Base-by-base conservation (phyloP, 1,140 invertebrate species). In the Paracyclopina nana region DNA sequence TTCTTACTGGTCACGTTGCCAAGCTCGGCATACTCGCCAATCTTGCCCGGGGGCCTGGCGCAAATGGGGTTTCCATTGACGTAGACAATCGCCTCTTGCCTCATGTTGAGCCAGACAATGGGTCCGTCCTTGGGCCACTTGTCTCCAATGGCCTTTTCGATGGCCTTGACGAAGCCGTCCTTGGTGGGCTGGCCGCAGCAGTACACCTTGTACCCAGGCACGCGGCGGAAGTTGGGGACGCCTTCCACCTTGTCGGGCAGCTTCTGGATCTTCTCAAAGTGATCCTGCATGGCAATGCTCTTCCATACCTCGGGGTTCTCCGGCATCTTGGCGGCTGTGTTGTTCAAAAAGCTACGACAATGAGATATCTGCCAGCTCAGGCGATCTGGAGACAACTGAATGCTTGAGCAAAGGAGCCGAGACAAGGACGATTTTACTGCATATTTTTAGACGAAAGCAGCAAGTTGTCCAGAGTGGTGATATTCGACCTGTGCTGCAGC, bases 181-280 rank as follows among this genome's bases (percentile, higher is more conserved):
- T 46, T 44, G 40, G 50, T 52, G 38, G 50, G 50, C 40, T 52
- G 50, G n/a, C 50, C 50, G 24, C 50, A 52, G 50, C 50, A 52
- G 50, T 52, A 52, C 30, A 52, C 50, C 25, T 52, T 52, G 25
- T 52, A 52, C 12, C 50, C 50, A 27, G 50, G 50, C 12, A 52
- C 50, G 16, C 50, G 38, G 18, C 50, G 38, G 50, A 52, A 52
- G 25, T 52, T 52, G 41, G 50, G 50, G 18, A 52, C 50, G 5
- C 50, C 50, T 2, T 52, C 50, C 27, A 52, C 18, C 22, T 46
- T 44, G 18, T 52, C 50, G 16, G 34, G 34, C 6, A 52, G 50
- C 41, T 52, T 52, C 27, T 52, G 50, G 38, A 52, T 52, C 38
- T 52, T 52, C 27, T 52, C 50, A 29, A 52, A 52, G 40, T 52